Conservation (phyloP, 2,797 vertebrate species). For the Tadarida brasiliensis region DNA sequence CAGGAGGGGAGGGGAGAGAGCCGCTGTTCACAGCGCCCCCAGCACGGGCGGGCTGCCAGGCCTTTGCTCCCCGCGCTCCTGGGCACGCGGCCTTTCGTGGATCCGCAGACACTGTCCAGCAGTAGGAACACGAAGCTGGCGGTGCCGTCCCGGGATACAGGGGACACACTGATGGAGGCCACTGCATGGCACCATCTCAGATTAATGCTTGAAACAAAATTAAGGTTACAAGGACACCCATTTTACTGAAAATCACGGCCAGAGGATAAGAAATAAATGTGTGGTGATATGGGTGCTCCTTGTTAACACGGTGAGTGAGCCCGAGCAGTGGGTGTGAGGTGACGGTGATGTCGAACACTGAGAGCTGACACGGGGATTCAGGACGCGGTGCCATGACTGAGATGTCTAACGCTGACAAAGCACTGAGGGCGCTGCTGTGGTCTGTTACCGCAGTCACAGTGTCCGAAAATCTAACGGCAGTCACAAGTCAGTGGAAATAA, state of each 20-base stretch:
- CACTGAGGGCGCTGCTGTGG: no score
- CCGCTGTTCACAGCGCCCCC: neutral
- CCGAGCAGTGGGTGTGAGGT: neutral
- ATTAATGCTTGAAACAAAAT: neutral
- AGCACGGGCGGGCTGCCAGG: neutral
- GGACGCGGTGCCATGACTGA: neutral
- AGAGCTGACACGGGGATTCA: neutral
- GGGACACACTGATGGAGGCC: neutral
- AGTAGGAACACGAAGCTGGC: neutral
- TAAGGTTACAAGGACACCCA: neutral
- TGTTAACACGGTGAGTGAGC: neutral
- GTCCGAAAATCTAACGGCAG: neutral
- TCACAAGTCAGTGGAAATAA: neutral
- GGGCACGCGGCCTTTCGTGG: neutral
- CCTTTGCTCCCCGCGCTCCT: neutral
- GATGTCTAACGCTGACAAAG: neutral
- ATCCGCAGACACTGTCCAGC: accelerated
- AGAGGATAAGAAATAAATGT: neutral
- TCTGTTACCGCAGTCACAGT: neutral
- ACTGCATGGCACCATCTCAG: neutral
- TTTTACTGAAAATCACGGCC: neutral
- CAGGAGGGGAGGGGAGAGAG: neutral
- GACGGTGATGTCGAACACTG: neutral
- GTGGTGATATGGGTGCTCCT: neutral
- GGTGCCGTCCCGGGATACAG: neutral